These are phyloP conservation scores for Notodonta ziczac DNA, from an alignment of 2,888 invertebrate genomes.

Conservation along the genomic window DNA sequence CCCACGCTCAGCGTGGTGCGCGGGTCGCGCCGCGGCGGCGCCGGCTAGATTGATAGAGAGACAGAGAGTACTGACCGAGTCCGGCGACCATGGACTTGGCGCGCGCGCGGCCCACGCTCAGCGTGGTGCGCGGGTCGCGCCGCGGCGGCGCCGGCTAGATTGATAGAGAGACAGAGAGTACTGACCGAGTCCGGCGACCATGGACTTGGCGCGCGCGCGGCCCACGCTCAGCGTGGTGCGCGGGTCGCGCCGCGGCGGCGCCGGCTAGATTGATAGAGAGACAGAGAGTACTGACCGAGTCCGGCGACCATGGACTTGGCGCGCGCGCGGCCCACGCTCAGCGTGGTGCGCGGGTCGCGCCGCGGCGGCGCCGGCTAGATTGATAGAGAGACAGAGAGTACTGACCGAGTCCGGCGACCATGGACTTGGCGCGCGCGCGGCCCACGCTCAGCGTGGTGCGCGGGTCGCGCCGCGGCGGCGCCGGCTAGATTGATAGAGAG, in stretches of 20 bases:
- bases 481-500: slow-evolving; percentile 78
- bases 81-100: slow-evolving; percentile 98
- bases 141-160: slow-evolving; percentile 94
- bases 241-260: slow-evolving; percentile 97
- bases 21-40: slow-evolving; percentile 97
- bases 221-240: slow-evolving; percentile 97
- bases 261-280: slow-evolving; percentile 78
- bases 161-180: neutral
- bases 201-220: slow-evolving; percentile 94
- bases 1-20: slow-evolving; percentile 97
- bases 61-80: slow-evolving; percentile 81
- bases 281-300: slow-evolving; percentile 81
- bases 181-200: slow-evolving; percentile 94
- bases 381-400: neutral
- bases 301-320: slow-evolving; percentile 98
- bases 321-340: slow-evolving; percentile 95
- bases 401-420: slow-evolving; percentile 94
- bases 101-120: slow-evolving; percentile 95
- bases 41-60: slow-evolving; percentile 78
- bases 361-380: slow-evolving; percentile 94
- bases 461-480: slow-evolving; percentile 97
- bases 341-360: slow-evolving; percentile 96
- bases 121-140: slow-evolving; percentile 96
- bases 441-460: slow-evolving; percentile 97
- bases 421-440: slow-evolving; percentile 94